Evolutionary conservation across 1,140 invertebrate genomes (phyloP), one percentile per base, ranked within the genome.

Genomic region (Hylaeus volcanicus): DNA sequence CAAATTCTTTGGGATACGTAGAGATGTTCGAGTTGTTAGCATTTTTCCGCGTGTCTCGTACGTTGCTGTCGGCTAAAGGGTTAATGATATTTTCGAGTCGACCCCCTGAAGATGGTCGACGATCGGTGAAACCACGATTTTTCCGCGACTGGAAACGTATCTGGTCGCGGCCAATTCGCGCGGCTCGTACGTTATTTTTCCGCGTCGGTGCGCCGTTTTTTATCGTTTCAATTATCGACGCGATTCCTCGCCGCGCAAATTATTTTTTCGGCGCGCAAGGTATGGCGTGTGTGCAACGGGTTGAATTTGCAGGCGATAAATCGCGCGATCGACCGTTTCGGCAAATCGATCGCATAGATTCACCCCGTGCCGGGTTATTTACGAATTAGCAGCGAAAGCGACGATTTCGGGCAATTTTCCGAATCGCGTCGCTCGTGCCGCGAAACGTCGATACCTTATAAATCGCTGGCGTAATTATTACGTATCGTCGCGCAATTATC

Each of bases 401-500:
- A 71, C 66, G 74, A 68, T 68, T 56, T 71, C 43, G 75, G 45
- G 5, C 66, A 78, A 78, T 78, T 78, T 71, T 78, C 68, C 75
- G 75, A 78, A 60, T 58, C 39, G 64, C 64, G 64, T 76, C 41
- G 63, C 66, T 65, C 66, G 45, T 56, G 58, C 69, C 76, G 76
- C 6, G n/a, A 78, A 41, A 78, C 48, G 76, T 56, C 76, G 76
- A 79, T 64, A 64, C 76, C 76, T 79, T 73, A 53, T 64, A 64
- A 74, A 79, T 79, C 77, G 70, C 63, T 6, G 69, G 26, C 58
- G 69, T 45, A 74, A 79, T 74, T 71, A 71, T 78, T 61, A 78
- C 66, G 75, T 78, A 78, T 78, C 75, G 75, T 71, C 66, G 75
- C 66, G 75, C 75, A 58, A 71, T 78, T 78, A 78, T 78, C 68